Percentiles rank a stretch among this genome's conserved stretches.
Evolutionary conservation across 2,113 vertebrate genomes (phyloP).

Genomic region (Ploceus nigricollis): DNA sequence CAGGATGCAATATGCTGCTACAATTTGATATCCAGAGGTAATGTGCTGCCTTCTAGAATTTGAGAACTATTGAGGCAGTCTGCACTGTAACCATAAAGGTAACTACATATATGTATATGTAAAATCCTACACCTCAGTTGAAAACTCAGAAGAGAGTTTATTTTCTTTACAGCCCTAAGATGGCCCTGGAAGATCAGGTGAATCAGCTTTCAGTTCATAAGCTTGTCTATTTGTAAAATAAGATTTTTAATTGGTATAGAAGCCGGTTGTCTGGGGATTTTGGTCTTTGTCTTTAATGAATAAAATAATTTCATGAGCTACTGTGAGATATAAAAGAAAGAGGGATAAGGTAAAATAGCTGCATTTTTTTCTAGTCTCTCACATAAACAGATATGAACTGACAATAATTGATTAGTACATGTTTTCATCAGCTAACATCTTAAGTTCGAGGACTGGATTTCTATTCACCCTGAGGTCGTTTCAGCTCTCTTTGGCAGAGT

Average conservation of each 20-base stretch:
- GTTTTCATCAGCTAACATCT: neutral
- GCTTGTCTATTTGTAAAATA: neutral
- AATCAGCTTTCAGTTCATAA: neutral
- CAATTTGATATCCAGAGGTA: neutral
- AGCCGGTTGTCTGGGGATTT: neutral
- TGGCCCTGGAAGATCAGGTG: neutral
- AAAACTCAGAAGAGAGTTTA: neutral
- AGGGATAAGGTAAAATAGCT: neutral
- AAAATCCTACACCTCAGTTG: neutral
- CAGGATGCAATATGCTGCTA: neutral
- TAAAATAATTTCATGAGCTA: neutral
- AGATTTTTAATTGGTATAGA: neutral
- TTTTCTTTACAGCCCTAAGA: neutral
- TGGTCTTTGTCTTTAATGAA: neutral
- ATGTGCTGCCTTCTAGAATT: neutral
- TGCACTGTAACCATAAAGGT: neutral
- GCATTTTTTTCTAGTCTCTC: neutral
- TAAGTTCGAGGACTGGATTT: neutral
- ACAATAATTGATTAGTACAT: neutral
- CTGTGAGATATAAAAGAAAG: neutral
- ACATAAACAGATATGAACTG: neutral
- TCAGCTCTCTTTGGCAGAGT: neutral
- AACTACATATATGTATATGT: neutral
- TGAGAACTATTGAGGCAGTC: neutral
- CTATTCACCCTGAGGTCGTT: neutral